phyloP scores from a whole-genome alignment of 1,140 invertebrate genomes.

The Leptinotarsa texana region DNA sequence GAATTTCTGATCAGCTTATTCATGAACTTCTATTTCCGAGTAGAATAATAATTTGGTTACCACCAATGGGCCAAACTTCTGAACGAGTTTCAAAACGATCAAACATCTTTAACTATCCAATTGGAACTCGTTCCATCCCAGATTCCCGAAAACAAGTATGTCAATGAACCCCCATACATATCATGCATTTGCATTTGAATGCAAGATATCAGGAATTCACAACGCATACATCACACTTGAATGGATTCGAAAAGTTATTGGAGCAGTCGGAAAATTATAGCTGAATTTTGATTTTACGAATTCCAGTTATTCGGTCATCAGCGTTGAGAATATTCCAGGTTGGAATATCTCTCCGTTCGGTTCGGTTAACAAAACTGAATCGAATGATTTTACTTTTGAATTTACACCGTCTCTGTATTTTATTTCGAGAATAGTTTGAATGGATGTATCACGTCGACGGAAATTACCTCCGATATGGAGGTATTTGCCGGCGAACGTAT shows the following conservation, averaged over 20 bases:
- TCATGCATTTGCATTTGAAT: neutral
- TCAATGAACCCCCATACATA: neutral
- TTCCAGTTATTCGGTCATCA: neutral
- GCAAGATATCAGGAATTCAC: neutral
- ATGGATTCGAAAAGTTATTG: neutral
- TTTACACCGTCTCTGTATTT: neutral
- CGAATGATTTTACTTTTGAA: neutral
- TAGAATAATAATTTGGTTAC: no score
- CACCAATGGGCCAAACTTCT: no score
- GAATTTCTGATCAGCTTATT: no score
- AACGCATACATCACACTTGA: neutral
- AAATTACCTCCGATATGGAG: neutral
- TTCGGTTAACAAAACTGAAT: constrained; percentile 8
- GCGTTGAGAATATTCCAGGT: constrained; percentile 2
- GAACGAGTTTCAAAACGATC: no score
- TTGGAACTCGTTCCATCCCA: no score
- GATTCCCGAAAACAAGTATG: no score
- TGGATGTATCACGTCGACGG: neutral
- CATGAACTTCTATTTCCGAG: no score
- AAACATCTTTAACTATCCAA: no score
- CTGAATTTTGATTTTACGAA: neutral
- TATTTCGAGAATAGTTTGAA: neutral
- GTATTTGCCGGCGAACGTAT: neutral
- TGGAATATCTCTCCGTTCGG: constrained; percentile 2
- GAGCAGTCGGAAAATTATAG: neutral